phyloP scores from a whole-genome alignment of 2,888 invertebrate genomes.

The Chloromyia formosa region DNA sequence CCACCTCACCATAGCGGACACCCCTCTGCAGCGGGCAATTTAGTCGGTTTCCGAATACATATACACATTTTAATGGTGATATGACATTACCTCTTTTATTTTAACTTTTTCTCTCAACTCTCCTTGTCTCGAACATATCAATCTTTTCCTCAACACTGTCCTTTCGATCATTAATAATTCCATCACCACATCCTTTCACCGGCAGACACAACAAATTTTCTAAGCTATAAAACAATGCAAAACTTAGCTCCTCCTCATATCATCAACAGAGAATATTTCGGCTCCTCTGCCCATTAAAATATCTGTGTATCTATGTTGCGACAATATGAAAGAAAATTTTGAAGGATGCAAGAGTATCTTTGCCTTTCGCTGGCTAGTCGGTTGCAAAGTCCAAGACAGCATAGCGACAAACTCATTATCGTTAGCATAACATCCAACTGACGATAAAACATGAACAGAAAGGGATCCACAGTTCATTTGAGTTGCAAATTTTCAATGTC shows the following conservation, averaged over 20 bases:
- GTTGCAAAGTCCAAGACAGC: background rate
- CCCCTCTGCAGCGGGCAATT: too few relatives aligned
- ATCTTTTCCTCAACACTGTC: background rate
- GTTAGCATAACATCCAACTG: slow-evolving; percentile 24
- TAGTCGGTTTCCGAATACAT: too few relatives aligned
- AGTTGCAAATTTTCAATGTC: slow-evolving; percentile 44
- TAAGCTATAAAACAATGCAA: slow-evolving; percentile 23
- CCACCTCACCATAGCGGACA: too few relatives aligned
- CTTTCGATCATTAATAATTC: slow-evolving; percentile 26
- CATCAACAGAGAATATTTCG: slow-evolving; percentile 31
- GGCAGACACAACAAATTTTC: slow-evolving; percentile 19
- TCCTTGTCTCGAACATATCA: too few relatives aligned
- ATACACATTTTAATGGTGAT: too few relatives aligned
- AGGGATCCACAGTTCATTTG: slow-evolving; percentile 41
- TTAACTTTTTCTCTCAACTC: too few relatives aligned
- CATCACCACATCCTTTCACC: slow-evolving; percentile 23
- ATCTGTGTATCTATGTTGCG: background rate
- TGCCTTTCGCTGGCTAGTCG: background rate
- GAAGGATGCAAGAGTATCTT: slow-evolving; percentile 11
- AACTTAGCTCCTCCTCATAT: slow-evolving; percentile 33
- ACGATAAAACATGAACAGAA: slow-evolving; percentile 30
- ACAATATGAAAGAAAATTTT: slow-evolving; percentile 24
- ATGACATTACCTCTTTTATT: too few relatives aligned
- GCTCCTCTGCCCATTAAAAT: slow-evolving; percentile 9
- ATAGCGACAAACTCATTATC: slow-evolving; percentile 20